phyloP scores from a whole-genome alignment of 1,140 invertebrate species.

The Triops longicaudatus region DNA sequence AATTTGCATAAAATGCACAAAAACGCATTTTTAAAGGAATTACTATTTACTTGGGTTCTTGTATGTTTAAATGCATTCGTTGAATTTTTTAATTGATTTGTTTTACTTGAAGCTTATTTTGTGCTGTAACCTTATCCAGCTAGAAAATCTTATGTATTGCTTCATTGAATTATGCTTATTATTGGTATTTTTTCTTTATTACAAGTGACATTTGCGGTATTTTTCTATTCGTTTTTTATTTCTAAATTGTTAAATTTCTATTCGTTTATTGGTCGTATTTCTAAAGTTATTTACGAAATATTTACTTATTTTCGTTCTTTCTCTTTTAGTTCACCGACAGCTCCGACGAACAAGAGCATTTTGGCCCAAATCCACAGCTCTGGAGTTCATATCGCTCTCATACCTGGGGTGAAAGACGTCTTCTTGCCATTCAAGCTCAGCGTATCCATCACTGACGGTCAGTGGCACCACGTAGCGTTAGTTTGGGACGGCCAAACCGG shows the following conservation, averaged over 20 bases:
- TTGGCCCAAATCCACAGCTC: slow-evolving; percentile 82
- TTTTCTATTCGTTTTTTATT: too few relatives aligned
- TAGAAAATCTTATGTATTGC: too few relatives aligned
- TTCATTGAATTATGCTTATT: too few relatives aligned
- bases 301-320: slow-evolving; percentile 9
- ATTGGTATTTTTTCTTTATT: too few relatives aligned
- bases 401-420: slow-evolving; percentile 78
- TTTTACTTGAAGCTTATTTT: too few relatives aligned
- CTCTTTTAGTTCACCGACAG: slow-evolving; percentile 55
- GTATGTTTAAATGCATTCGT: too few relatives aligned
- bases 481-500: slow-evolving; percentile 83
- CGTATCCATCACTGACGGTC: slow-evolving; percentile 87
- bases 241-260: neutral
- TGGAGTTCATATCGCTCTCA: slow-evolving; percentile 78
- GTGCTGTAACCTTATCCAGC: too few relatives aligned
- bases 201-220: too few relatives aligned
- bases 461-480: slow-evolving; percentile 92
- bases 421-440: slow-evolving; percentile 82
- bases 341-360: slow-evolving; percentile 64
- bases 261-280: neutral
- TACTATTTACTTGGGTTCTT: too few relatives aligned
- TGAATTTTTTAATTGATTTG: too few relatives aligned
- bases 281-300: neutral
- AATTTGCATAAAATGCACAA: too few relatives aligned
- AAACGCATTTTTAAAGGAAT: too few relatives aligned